phyloP scores from a whole-genome alignment of 37 sponge, comb jelly and placozoan genomes.

The Dysidea cf. avara region DNA sequence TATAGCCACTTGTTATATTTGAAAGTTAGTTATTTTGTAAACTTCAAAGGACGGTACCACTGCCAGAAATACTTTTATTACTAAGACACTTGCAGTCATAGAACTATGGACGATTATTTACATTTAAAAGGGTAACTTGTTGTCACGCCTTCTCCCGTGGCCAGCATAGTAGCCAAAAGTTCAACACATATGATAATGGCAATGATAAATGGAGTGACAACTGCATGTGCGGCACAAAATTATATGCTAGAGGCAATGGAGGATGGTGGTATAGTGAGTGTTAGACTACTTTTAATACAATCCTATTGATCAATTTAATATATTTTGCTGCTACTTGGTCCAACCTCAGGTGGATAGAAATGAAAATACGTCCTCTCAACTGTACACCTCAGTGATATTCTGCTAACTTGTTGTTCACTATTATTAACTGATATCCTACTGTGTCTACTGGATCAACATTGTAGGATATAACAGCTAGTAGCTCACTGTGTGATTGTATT shows the following conservation, averaged over 20 bases:
- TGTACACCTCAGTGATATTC: neutral
- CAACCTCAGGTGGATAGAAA: slow-evolving; percentile 16
- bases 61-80: too few species aligned
- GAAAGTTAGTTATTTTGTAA: too few species aligned
- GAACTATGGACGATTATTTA: slow-evolving; percentile 8
- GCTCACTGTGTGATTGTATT: too few species aligned
- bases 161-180: neutral
- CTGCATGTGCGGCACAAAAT: neutral
- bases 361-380: neutral
- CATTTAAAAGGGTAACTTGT: slow-evolving; percentile 18
- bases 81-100: too few species aligned
- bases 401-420: too few species aligned
- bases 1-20: too few species aligned
- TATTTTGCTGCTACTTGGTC: neutral
- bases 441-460: too few species aligned
- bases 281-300: slow-evolving; percentile 3
- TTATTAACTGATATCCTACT: too few species aligned
- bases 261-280: slow-evolving; percentile 33
- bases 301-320: neutral
- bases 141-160: neutral
- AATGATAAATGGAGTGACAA: slow-evolving; percentile 1
- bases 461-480: too few species aligned
- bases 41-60: too few species aligned
- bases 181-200: slow-evolving; percentile 25
- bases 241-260: neutral